Percentiles rank a stretch among this genome's conserved stretches.
phyloP scores from a whole-genome alignment of 2,113 vertebrate species.

The Pygathrix nemaeus region DNA sequence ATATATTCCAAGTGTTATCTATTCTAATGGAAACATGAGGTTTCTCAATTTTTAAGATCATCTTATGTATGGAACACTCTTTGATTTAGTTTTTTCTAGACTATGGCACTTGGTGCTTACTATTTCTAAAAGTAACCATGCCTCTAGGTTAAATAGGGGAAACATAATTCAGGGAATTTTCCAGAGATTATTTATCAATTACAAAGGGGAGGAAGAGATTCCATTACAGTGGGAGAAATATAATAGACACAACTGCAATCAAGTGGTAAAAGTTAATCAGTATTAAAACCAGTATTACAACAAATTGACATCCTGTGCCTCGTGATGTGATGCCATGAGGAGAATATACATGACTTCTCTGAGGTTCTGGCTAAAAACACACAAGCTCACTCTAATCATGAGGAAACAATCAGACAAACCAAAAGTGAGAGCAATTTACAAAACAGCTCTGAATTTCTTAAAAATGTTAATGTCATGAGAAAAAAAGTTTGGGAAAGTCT shows the following conservation, averaged over 20 bases:
- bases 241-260: neutral
- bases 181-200: neutral
- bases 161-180: neutral
- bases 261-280: neutral
- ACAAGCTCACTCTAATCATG: neutral
- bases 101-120: neutral
- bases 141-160: neutral
- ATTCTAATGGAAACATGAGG: neutral
- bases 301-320: neutral
- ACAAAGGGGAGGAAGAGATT: neutral
- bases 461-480: neutral
- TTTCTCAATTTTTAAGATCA: neutral
- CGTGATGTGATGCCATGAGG: neutral
- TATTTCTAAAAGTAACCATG: neutral
- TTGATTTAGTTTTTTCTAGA: neutral
- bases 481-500: neutral
- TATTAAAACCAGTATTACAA: neutral
- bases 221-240: neutral
- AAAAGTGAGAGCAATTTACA: neutral
- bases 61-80: neutral
- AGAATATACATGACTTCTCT: neutral
- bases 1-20: neutral
- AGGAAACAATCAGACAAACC: neutral
- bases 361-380: neutral
- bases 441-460: neutral